Percentiles rank a stretch among this genome's conserved stretches.
Conservation (phyloP, 2,888 invertebrate genomes). For the Epirrhoe alternata region DNA sequence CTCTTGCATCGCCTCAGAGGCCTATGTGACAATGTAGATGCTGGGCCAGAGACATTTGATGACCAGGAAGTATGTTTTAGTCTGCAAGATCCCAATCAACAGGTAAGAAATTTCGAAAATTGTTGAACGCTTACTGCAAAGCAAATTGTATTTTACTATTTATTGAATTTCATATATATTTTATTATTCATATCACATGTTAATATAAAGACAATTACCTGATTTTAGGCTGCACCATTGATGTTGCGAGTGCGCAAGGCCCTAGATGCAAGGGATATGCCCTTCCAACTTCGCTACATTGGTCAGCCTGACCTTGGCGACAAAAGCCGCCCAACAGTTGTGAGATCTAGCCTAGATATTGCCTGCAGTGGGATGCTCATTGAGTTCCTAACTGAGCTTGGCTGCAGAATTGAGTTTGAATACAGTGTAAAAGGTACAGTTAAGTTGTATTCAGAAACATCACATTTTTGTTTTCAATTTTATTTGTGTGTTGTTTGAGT, state of each 20-base stretch:
- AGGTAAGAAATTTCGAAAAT: slow-evolving; percentile 55
- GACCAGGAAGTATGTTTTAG: slow-evolving; percentile 97
- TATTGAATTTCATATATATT: too few relatives aligned
- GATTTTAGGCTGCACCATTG: slow-evolving; percentile 85
- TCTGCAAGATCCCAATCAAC: slow-evolving; percentile 88
- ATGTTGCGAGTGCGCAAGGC: slow-evolving; percentile 93
- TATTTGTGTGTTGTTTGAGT: too few relatives aligned
- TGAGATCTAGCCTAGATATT: slow-evolving; percentile 96
- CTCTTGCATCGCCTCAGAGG: slow-evolving; percentile 95
- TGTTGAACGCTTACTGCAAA: too few relatives aligned
- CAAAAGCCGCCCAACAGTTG: slow-evolving; percentile 94
- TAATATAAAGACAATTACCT: slow-evolving; percentile 5
- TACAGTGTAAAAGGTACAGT: slow-evolving; percentile 92
- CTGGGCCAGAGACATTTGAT: slow-evolving; percentile 95
- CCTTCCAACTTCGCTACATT: slow-evolving; percentile 95
- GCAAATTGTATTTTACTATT: too few relatives aligned
- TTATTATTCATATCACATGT: not conserved
- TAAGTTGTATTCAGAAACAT: not conserved
- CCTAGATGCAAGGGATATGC: slow-evolving; percentile 92
- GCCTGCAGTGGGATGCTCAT: slow-evolving; percentile 95
- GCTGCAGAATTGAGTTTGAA: slow-evolving; percentile 96
- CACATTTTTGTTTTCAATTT: too few relatives aligned
- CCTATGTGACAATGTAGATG: slow-evolving; percentile 96
- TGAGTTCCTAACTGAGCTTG: slow-evolving; percentile 96
- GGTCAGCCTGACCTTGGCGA: slow-evolving; percentile 96